Evolutionary conservation across 2,888 invertebrate species (phyloP).

Genomic region (Cryptophagus acutangulus): DNA sequence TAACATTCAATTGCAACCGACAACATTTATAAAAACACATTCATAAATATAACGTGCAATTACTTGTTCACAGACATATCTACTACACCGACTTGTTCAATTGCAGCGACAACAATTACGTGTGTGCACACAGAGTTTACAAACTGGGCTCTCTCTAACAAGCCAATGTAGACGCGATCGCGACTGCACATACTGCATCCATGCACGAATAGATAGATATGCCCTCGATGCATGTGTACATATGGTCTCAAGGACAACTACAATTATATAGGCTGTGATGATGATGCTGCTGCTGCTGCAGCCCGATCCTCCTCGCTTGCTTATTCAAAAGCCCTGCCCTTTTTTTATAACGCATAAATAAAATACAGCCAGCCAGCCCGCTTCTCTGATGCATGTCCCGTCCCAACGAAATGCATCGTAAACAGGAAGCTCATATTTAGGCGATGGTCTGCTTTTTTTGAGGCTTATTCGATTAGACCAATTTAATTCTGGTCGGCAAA

Average conservation of each 20-base stretch:
- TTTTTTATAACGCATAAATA: background rate
- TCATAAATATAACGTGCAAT: constrained; percentile 18
- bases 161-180: constrained; percentile 10
- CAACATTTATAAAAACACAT: too few relatives aligned
- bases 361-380: background rate
- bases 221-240: constrained; percentile 40
- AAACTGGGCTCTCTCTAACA: constrained; percentile 10
- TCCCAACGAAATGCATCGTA: constrained; percentile 2
- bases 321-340: background rate
- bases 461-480: too few relatives aligned
- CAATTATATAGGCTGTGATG: constrained; percentile 38
- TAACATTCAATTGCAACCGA: too few relatives aligned
- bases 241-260: constrained; percentile 43
- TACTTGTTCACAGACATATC: constrained; percentile 14
- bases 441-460: too few relatives aligned
- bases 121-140: constrained; percentile 10
- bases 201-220: constrained; percentile 34
- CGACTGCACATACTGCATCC: constrained; percentile 26
- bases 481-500: too few relatives aligned
- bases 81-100: constrained; percentile 17
- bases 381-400: too few relatives aligned
- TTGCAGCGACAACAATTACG: constrained; percentile 13
- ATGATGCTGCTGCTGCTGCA: background rate
- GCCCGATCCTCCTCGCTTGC: background rate
- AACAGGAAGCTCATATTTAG: background rate